Conservation (phyloP, 2,113 vertebrate species). For the Acanthochromis polyacanthus region DNA sequence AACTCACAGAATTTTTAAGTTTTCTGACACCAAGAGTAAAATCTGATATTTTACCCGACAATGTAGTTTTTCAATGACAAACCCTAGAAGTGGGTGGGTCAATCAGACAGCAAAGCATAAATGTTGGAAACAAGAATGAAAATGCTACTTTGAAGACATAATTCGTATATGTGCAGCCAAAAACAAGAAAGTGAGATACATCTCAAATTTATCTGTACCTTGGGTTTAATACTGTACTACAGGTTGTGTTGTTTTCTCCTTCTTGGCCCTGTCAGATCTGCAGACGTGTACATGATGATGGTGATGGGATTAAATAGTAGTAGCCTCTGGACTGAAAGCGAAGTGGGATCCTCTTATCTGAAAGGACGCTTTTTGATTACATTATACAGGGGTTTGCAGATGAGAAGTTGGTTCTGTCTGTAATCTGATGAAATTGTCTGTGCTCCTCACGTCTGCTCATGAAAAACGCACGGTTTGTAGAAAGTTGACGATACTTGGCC, state of each 20-base stretch:
- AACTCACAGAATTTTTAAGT: slow-evolving; percentile 4
- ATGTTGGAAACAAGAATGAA: slow-evolving; percentile 27
- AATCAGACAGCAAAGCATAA: slow-evolving; percentile 27
- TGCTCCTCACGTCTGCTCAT: slow-evolving; percentile 14
- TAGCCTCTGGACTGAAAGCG: slow-evolving; percentile 51
- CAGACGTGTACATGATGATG: slow-evolving; percentile 16
- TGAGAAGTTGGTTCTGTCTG: slow-evolving; percentile 22
- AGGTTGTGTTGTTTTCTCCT: slow-evolving; percentile 35
- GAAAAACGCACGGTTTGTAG: slow-evolving; percentile 26
- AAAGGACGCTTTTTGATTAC: slow-evolving; percentile 28
- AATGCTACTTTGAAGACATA: slow-evolving; percentile 57
- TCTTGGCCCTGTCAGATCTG: slow-evolving; percentile 33
- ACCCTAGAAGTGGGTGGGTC: background rate
- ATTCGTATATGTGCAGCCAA: slow-evolving; percentile 34
- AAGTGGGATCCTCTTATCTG: slow-evolving; percentile 36
- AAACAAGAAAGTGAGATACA: slow-evolving; percentile 42
- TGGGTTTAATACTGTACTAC: slow-evolving; percentile 57
- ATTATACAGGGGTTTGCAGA: slow-evolving; percentile 31
- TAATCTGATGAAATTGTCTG: slow-evolving; percentile 18
- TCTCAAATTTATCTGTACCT: slow-evolving; percentile 66
- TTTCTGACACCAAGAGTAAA: slow-evolving; percentile 23
- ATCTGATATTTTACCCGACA: slow-evolving; percentile 6
- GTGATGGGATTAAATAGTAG: slow-evolving; percentile 66
- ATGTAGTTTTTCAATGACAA: background rate
- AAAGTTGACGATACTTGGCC: slow-evolving; percentile 48